These are phyloP conservation scores for Cheilosia impressa DNA, from an alignment of 2,888 invertebrate genomes.

Conservation along the genomic window DNA sequence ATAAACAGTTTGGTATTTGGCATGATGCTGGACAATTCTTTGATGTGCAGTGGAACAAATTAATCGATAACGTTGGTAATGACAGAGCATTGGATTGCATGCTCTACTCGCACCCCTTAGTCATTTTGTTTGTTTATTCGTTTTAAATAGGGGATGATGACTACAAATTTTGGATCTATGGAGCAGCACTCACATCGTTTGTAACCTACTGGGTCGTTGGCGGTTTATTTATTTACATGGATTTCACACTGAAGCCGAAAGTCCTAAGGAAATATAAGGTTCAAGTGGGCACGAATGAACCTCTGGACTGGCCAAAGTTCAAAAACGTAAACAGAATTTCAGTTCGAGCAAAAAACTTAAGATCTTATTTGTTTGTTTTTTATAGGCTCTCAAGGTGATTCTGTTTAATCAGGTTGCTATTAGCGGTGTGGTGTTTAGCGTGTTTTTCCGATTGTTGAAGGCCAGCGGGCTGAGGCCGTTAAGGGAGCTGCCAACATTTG, in stretches of 20 bases:
- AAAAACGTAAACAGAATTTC: conserved; percentile 83
- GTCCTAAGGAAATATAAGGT: conserved; percentile 90
- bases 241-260: conserved; percentile 88
- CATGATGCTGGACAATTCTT: conserved; percentile 86
- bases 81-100: conserved; percentile 55
- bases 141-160: conserved; percentile 85
- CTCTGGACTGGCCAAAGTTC: conserved; percentile 86
- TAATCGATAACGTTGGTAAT: conserved; percentile 86
- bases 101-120: neutral
- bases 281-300: conserved; percentile 91
- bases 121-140: conserved; percentile 35
- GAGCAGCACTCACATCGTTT: conserved; percentile 85
- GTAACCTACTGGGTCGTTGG: conserved; percentile 90
- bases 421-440: conserved; percentile 86
- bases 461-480: conserved; percentile 86
- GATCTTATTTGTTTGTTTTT: conserved; percentile 68
- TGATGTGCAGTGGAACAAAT: conserved; percentile 89
- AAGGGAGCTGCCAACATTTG: conserved; percentile 89
- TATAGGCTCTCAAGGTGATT: conserved; percentile 87
- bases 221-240: conserved; percentile 88
- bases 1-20: conserved; percentile 14
- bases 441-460: conserved; percentile 86
- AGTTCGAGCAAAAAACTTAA: neutral
- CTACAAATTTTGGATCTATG: conserved; percentile 86
- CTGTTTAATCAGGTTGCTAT: conserved; percentile 89